Conservation (phyloP, 2,888 invertebrate species). For the Globia sparganii region DNA sequence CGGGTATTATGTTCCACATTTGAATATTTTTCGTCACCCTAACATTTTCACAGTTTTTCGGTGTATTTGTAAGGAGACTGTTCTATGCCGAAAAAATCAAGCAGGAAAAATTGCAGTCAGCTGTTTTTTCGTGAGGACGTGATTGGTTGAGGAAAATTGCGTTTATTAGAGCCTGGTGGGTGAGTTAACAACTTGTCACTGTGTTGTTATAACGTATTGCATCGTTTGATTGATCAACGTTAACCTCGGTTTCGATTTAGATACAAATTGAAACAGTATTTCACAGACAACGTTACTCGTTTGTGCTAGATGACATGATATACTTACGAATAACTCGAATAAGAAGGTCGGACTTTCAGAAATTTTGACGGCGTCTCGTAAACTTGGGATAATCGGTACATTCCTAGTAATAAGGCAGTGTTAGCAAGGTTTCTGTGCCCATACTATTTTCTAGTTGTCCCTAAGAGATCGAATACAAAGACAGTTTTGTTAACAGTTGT, state of each 20-base stretch:
- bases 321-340: no score
- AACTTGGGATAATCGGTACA: constrained; percentile 33
- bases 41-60: constrained; percentile 58
- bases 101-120: constrained; percentile 18
- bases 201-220: constrained; percentile 22
- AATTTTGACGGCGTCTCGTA: constrained; percentile 42
- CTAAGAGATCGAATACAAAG: background rate
- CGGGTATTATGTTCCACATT: constrained; percentile 76
- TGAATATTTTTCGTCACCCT: constrained; percentile 80
- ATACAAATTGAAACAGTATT: constrained; percentile 24
- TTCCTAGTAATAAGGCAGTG: constrained; percentile 19
- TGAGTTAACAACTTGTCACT: constrained; percentile 30
- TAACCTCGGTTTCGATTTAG: constrained; percentile 9
- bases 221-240: constrained; percentile 26
- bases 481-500: background rate
- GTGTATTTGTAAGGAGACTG: constrained; percentile 35
- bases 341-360: constrained; percentile 1
- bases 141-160: constrained; percentile 28
- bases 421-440: background rate
- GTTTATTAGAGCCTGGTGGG: constrained; percentile 20
- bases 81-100: constrained; percentile 11
- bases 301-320: constrained; percentile 8
- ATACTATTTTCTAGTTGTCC: background rate
- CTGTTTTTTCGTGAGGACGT: constrained; percentile 36
- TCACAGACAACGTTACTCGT: constrained; percentile 7